Conservation (phyloP, 2,888 invertebrate species). For the Cataglyphis cursor region DNA sequence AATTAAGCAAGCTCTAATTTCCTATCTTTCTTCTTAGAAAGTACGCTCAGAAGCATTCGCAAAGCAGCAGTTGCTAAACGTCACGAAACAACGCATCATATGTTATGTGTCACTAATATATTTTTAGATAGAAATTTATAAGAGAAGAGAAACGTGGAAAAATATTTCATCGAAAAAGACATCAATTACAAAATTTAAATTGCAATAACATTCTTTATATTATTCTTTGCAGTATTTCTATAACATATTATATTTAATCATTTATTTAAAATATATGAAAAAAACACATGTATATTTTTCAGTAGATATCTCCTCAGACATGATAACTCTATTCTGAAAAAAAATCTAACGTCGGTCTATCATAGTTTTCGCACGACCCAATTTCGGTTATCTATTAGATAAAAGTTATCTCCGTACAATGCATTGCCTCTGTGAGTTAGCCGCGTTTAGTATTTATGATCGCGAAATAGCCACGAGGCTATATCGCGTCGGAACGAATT, state of each 20-base stretch:
- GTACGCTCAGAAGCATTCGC: neutral
- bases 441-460: constrained; percentile 68
- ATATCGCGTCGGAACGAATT: constrained; percentile 48
- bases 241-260: neutral
- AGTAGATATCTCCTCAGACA: neutral
- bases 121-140: neutral
- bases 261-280: neutral
- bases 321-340: neutral
- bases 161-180: neutral
- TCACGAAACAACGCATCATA: constrained; percentile 1
- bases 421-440: constrained; percentile 57
- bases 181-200: neutral
- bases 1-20: constrained; percentile 24
- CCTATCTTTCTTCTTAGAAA: neutral
- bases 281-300: neutral
- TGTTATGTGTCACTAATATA: neutral
- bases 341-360: neutral
- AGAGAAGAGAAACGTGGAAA: neutral
- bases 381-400: constrained; percentile 66
- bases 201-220: neutral
- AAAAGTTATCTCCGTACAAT: constrained; percentile 65
- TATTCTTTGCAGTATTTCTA: neutral
- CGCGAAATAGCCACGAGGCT: constrained; percentile 56
- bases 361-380: constrained; percentile 57
- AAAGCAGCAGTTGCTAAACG: neutral